phyloP scores from a whole-genome alignment of 2,888 invertebrate genomes.

The Perizoma flavofasciatum region DNA sequence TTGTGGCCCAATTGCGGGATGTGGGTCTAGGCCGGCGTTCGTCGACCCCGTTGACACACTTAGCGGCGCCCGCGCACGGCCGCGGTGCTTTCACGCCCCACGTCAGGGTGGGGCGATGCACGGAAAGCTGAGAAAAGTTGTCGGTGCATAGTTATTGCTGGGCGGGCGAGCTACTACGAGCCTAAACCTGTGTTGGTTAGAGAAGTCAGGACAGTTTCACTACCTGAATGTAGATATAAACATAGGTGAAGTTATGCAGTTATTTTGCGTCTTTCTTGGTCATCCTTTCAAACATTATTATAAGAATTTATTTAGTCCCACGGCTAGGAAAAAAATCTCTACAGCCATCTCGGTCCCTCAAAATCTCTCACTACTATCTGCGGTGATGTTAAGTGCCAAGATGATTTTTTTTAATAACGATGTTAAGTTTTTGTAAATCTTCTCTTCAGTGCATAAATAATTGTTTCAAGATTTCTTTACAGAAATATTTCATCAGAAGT shows the following conservation, averaged over 20 bases:
- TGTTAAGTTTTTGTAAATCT: no score
- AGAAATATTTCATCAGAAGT: no score
- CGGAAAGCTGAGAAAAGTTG: constrained; percentile 75
- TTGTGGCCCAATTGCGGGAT: constrained; percentile 82
- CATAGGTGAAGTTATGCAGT: not conserved
- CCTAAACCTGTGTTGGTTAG: not conserved
- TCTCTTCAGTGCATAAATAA: no score
- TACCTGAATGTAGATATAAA: not conserved
- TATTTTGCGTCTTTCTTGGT: no score
- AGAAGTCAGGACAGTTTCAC: constrained; percentile 7
- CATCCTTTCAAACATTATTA: no score
- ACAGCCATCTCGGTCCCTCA: no score
- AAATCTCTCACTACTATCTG: no score
- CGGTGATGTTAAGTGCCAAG: no score
- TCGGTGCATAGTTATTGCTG: constrained; percentile 26
- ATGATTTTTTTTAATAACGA: no score
- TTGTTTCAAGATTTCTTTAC: no score
- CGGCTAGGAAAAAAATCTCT: no score
- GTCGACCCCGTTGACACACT: constrained; percentile 82
- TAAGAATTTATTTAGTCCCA: no score
- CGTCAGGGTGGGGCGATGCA: constrained; percentile 61
- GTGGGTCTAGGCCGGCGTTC: constrained; percentile 85
- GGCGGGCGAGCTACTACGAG: constrained; percentile 24
- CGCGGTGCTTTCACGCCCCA: constrained; percentile 78
- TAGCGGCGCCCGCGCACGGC: constrained; percentile 72